A percentile compares a stretch with the other conserved stretches of the same genome.
Conservation (phyloP, 2,797 vertebrate genomes). For the Enteromius viviparus region DNA sequence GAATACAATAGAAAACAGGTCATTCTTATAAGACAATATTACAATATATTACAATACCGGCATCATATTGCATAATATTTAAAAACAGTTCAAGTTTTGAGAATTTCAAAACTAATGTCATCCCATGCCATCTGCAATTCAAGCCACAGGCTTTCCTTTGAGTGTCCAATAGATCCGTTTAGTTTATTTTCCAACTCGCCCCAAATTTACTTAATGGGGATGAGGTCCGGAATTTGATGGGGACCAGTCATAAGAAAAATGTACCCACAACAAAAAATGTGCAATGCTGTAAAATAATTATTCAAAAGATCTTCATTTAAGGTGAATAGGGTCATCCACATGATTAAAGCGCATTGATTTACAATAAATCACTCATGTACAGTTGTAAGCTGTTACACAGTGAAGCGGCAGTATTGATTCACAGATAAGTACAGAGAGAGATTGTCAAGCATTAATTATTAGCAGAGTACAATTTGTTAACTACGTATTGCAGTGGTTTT, state of each 20-base stretch:
- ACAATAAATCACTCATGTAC: background rate
- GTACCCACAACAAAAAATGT: background rate
- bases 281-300: background rate
- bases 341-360: background rate
- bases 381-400: background rate
- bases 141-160: no score
- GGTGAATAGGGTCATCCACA: background rate
- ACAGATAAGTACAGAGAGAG: background rate
- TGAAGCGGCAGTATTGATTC: background rate
- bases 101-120: no score
- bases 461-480: background rate
- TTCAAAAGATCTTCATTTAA: background rate
- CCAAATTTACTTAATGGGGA: no score
- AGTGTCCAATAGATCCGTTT: no score
- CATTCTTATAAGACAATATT: no score
- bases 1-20: background rate
- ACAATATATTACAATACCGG: no score
- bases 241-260: background rate
- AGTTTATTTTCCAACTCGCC: no score
- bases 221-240: no score
- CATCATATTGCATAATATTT: no score
- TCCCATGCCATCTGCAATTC: no score
- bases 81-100: no score
- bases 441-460: background rate
- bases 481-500: conserved; percentile 52